A percentile compares a stretch with the other conserved stretches of the same genome.
Conservation (phyloP, 2,888 invertebrate genomes). For the Marasmarcha lunaedactyla region DNA sequence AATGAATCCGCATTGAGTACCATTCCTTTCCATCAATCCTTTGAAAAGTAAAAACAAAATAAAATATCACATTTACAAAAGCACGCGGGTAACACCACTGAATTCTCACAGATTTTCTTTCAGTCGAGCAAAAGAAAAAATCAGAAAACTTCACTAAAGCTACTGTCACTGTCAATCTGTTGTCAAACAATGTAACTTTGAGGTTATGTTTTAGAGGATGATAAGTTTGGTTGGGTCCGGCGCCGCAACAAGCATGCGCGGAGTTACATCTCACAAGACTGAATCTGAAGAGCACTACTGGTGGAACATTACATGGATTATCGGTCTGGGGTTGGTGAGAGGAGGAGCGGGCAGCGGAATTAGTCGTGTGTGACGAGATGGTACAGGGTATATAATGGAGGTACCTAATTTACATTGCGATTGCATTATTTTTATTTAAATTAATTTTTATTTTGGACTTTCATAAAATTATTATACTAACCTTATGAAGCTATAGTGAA, state of each 20-base stretch:
- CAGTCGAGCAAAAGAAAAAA: background rate
- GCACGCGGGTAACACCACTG: background rate
- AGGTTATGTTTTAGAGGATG: slow-evolving; percentile 11
- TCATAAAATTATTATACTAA: no score
- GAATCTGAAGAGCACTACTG: slow-evolving; percentile 32
- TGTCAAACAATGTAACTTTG: no score
- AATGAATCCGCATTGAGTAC: no score
- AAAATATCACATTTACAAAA: background rate
- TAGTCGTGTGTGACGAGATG: background rate
- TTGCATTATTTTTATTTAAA: no score
- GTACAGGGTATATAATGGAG: no score
- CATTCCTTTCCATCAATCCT: no score
- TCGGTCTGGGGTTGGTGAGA: slow-evolving; percentile 15
- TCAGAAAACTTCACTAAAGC: no score
- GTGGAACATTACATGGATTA: slow-evolving; percentile 27
- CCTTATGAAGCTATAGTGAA: no score
- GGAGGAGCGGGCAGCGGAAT: slow-evolving; percentile 26
- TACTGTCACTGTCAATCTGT: no score
- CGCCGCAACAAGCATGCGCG: slow-evolving; percentile 44
- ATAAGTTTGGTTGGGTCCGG: slow-evolving; percentile 29
- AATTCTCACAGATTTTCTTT: background rate
- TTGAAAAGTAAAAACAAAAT: background rate
- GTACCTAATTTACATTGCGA: no score
- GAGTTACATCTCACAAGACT: slow-evolving; percentile 53
- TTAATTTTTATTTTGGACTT: no score